Base-by-base conservation (phyloP, 1,140 invertebrate genomes). In the Phortica variegata region DNA sequence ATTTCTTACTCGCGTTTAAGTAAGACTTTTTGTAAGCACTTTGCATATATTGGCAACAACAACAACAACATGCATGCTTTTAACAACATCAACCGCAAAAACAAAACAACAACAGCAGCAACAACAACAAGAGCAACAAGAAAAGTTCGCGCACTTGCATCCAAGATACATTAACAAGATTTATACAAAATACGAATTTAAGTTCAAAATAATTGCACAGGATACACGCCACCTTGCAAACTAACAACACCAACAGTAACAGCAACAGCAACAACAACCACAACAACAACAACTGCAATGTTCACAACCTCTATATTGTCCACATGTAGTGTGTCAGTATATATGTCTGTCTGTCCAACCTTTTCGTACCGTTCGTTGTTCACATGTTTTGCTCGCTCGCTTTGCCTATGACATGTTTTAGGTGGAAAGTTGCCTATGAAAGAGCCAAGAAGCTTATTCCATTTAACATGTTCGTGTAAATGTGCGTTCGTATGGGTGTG, bases 101-200 rank as follows among this genome's bases (percentile, higher is more conserved):
- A n/a, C 41, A 17, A 5, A 29, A 32, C 9, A 29, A 17, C 42
- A 43, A 34, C 19, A 13, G 34, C 16, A 32, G 19, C 10, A 32
- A 31, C 42, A 44, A 20, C 19, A 34, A 44, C 43, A 44, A 21
- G 20, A 21, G 6, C 26, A 43, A 20, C 29, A 43, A 31, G 41
- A 15, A 17, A 15, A n/a, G 33, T 46, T 20, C 23, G 29, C 26
- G 33, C 32, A 51, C 21, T 52, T 41, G 32, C 38, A 48, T 15
- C 21, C 49, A 37, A 68, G 68, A 71, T 72, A 61, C 58, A 71
- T 63, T 71, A 63, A 54, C 58, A 56, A 65, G 68, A 71, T 72
- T 72, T 63, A 54, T 42, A 65, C 60, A 72, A 70, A 71, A 66
- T 71, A 71, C 68, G 68, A 72, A 72, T 72, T 72, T 71, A 63